Evolutionary conservation across 2,888 invertebrate species (phyloP), one percentile per base, ranked within the genome.

Genomic region (Acrocyrtus sp.): DNA sequence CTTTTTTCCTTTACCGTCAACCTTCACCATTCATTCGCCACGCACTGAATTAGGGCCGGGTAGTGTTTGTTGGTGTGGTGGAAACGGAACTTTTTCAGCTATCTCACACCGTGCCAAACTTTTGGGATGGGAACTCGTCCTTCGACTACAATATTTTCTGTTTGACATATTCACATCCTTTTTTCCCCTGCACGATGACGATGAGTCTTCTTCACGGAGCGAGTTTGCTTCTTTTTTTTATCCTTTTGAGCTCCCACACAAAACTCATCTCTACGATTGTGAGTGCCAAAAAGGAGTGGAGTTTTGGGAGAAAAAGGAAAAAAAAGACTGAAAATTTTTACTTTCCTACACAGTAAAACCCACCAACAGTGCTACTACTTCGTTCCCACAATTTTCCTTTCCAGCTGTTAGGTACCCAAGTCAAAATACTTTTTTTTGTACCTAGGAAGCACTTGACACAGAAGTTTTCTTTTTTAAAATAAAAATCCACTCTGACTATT

Each of bases 101-200:
- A 12, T 8, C 34, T 34, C 34, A n/a, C n/a, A n/a, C n/a, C n/a
- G n/a, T n/a, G n/a, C n/a, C n/a, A n/a, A n/a, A n/a, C n/a, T n/a
- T n/a, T n/a, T n/a, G n/a, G n/a, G n/a, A n/a, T n/a, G n/a, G n/a
- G n/a, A n/a, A n/a, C n/a, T n/a, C n/a, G n/a, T n/a, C n/a, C n/a
- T n/a, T n/a, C n/a, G n/a, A n/a, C n/a, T 39, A 45, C 47, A 62
- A 62, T 62, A 62, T 72, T 63, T 72, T 57, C 34, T 63, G 45
- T 63, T 63, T 72, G 63, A 63, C 69, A 62, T 61, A 61, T 69
- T 69, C 69, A 53, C 69, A 57, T 70, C 56, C 62, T 43, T 29
- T 58, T 72, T 15, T 51, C 21, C 21, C 21, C 48, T 48, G 19
- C 3, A 43, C 17, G 26, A 19, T 50, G 34, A 48, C 51, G 50